These are phyloP conservation scores for Elmis aenea DNA, from an alignment of 2,888 invertebrate species.

Conservation along the genomic window DNA sequence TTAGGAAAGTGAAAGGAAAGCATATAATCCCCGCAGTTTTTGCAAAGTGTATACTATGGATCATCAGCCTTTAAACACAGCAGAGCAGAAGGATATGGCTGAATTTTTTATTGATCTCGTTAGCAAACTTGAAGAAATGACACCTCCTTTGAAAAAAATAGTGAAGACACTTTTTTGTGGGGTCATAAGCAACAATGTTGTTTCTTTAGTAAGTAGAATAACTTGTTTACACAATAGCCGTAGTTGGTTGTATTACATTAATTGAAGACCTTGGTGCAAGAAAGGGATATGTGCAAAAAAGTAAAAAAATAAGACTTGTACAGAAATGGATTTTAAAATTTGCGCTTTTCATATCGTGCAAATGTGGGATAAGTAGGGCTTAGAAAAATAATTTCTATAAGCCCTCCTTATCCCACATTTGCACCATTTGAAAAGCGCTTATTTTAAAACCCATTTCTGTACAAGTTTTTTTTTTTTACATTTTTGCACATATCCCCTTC, in stretches of 20 bases:
- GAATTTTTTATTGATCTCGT: conserved; percentile 97
- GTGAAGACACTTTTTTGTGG: conserved; percentile 92
- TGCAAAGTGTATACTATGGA: conserved; percentile 97
- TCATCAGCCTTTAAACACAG: conserved; percentile 91
- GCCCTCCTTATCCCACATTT: background rate
- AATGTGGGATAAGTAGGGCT: too few relatives aligned
- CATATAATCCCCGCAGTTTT: conserved; percentile 92
- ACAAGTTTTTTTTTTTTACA: too few relatives aligned
- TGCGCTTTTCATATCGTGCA: too few relatives aligned
- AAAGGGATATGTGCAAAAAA: too few relatives aligned
- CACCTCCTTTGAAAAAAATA: conserved; percentile 79
- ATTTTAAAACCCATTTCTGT: too few relatives aligned
- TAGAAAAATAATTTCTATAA: too few relatives aligned
- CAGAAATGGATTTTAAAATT: too few relatives aligned
- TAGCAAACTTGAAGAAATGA: conserved; percentile 94
- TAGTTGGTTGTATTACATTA: background rate
- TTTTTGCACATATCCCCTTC: too few relatives aligned
- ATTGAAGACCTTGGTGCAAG: too few relatives aligned
- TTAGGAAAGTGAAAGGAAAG: conserved; percentile 88
- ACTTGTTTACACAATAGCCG: background rate
- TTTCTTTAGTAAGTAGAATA: conserved; percentile 66
- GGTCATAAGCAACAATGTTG: conserved; percentile 90
- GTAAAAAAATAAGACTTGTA: too few relatives aligned
- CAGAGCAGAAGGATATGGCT: conserved; percentile 97
- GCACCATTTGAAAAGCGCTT: background rate